Conservation (phyloP, 2,797 vertebrate genomes). For the Gadopsis bispinosus region DNA sequence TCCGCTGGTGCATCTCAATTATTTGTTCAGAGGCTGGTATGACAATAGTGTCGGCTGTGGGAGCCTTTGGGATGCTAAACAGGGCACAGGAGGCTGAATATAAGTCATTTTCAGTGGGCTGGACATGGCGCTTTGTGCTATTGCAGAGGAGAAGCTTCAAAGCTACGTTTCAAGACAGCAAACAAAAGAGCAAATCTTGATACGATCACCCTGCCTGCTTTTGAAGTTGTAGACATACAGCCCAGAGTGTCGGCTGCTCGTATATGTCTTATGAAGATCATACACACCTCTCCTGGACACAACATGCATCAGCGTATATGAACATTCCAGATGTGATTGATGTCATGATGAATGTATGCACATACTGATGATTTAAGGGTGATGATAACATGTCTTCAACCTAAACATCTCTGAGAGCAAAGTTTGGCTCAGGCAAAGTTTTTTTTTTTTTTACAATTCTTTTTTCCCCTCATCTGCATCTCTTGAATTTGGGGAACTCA, state of each 20-base stretch:
- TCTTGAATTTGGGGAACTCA: not conserved
- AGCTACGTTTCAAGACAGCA: slow-evolving; percentile 88
- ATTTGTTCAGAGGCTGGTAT: slow-evolving; percentile 92
- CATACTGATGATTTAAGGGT: not conserved
- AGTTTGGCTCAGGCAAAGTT: not conserved
- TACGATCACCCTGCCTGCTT: slow-evolving; percentile 85
- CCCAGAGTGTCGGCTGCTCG: slow-evolving; percentile 73
- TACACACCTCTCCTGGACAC: slow-evolving; percentile 26
- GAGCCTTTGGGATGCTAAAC: slow-evolving; percentile 95
- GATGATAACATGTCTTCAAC: not conserved
- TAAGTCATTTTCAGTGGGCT: slow-evolving; percentile 79
- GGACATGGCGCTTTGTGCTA: slow-evolving; percentile 85
- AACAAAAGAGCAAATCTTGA: slow-evolving; percentile 88
- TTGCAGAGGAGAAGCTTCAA: slow-evolving; percentile 94
- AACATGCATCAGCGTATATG: slow-evolving; percentile 18
- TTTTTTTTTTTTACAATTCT: not conserved
- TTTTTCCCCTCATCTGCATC: not conserved
- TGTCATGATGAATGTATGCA: slow-evolving; percentile 6
- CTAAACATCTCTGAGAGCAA: not conserved
- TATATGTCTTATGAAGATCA: slow-evolving; percentile 70
- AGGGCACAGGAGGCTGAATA: slow-evolving; percentile 87
- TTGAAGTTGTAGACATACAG: slow-evolving; percentile 90
- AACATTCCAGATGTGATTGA: slow-evolving; percentile 22
- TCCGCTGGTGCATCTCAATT: slow-evolving; percentile 92
- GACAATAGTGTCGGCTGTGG: slow-evolving; percentile 69